A percentile compares a stretch with the other conserved stretches of the same genome.
Conservation (phyloP, 1,140 invertebrate genomes). For the Bactericera cockerelli region DNA sequence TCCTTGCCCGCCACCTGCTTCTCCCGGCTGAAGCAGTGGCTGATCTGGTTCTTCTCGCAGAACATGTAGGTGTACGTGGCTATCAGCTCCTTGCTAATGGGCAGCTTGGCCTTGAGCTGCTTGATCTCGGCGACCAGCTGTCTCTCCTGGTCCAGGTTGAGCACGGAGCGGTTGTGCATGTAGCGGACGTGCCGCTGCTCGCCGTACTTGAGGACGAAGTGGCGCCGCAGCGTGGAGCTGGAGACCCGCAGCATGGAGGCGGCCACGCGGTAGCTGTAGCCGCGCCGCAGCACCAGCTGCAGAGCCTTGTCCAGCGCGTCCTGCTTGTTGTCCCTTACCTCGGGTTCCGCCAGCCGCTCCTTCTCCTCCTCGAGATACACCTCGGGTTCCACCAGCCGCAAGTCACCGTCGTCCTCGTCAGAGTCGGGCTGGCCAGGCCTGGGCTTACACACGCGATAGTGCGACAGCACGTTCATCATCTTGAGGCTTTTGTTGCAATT, state of each 20-base stretch:
- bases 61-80: background rate
- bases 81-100: background rate
- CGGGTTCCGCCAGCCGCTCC: no score
- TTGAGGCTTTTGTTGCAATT: background rate
- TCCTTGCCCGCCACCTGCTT: background rate
- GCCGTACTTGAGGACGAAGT: background rate
- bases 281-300: background rate
- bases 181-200: background rate
- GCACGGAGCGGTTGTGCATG: background rate
- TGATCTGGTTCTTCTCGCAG: background rate
- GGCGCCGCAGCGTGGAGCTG: background rate
- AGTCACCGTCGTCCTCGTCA: no score
- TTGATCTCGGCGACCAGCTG: background rate
- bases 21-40: background rate
- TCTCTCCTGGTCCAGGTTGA: background rate
- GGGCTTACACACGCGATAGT: background rate
- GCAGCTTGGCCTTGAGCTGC: background rate
- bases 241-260: background rate
- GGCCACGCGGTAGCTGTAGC: constrained; percentile 1
- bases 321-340: background rate
- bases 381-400: no score
- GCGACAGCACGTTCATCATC: background rate
- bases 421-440: no score
- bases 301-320: background rate
- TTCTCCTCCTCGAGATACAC: no score